Percentiles rank a stretch among this genome's conserved stretches.
Conservation (phyloP, 2,113 vertebrate genomes). For the Cranoglanis bouderius region DNA sequence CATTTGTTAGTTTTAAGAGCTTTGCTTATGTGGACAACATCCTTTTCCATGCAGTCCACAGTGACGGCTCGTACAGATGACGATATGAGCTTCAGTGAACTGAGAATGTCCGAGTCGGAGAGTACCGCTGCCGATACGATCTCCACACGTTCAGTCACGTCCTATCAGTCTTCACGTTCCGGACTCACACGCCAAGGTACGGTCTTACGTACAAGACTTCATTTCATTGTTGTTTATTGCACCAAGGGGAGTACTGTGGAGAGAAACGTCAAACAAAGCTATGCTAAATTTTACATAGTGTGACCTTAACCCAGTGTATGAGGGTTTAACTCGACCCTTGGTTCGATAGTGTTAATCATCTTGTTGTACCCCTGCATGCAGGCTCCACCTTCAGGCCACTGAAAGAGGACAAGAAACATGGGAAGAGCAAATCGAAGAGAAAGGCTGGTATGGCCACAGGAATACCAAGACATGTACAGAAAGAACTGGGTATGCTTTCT, state of each 20-base stretch:
- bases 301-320: neutral
- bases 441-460: slow-evolving; percentile 79
- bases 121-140: slow-evolving; percentile 71
- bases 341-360: neutral
- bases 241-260: neutral
- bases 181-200: slow-evolving; percentile 77
- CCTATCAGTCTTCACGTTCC: slow-evolving; percentile 71
- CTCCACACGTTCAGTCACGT: slow-evolving; percentile 66
- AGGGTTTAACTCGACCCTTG: neutral
- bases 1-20: neutral
- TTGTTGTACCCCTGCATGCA: slow-evolving; percentile 31
- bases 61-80: slow-evolving; percentile 70
- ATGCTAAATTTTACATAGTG: neutral
- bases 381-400: slow-evolving; percentile 76
- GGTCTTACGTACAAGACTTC: neutral
- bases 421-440: slow-evolving; percentile 68
- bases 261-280: neutral
- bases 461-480: slow-evolving; percentile 89
- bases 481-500: slow-evolving; percentile 82
- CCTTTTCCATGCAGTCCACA: slow-evolving; percentile 71
- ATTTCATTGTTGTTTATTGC: neutral
- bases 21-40: neutral
- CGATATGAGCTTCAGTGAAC: slow-evolving; percentile 73
- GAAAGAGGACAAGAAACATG: slow-evolving; percentile 67
- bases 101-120: slow-evolving; percentile 68